These are phyloP conservation scores for Dasyornis broadbenti DNA, from an alignment of 2,113 vertebrate genomes.

Conservation along the genomic window DNA sequence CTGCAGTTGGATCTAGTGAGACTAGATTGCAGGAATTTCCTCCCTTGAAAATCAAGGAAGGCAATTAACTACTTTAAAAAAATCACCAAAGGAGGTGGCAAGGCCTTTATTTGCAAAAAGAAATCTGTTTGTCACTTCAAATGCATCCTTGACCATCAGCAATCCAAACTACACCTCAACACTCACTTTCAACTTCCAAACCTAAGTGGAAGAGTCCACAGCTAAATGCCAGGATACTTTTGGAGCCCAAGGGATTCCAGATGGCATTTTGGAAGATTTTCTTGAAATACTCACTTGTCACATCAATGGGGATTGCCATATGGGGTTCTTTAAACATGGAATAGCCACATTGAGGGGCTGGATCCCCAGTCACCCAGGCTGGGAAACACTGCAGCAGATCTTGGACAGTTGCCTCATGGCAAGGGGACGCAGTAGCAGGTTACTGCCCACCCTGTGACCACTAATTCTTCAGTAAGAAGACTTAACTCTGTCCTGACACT, in stretches of 20 bases:
- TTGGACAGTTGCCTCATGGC: rapidly evolving
- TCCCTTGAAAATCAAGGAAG: neutral
- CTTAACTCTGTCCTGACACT: neutral
- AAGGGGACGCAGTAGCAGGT: neutral
- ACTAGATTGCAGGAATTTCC: neutral
- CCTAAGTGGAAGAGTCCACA: neutral
- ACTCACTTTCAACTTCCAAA: neutral
- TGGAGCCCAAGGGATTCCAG: neutral
- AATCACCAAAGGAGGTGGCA: neutral
- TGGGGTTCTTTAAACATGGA: neutral
- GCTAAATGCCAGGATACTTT: neutral
- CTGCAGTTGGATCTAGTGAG: neutral
- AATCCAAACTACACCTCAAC: neutral
- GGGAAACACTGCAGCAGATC: neutral
- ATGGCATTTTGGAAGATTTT: neutral
- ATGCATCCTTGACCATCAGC: neutral
- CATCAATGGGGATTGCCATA: neutral
- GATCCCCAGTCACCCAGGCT: rapidly evolving
- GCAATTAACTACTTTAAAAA: neutral
- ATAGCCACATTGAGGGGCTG: rapidly evolving
- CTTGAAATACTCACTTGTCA: neutral
- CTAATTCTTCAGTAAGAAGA: neutral
- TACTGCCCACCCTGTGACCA: neutral
- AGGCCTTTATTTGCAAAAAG: neutral
- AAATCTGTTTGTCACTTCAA: neutral